A percentile compares a stretch with the other conserved stretches of the same genome.
Evolutionary conservation across 2,888 invertebrate species (phyloP).

Genomic region (Ennomos erosarius): DNA sequence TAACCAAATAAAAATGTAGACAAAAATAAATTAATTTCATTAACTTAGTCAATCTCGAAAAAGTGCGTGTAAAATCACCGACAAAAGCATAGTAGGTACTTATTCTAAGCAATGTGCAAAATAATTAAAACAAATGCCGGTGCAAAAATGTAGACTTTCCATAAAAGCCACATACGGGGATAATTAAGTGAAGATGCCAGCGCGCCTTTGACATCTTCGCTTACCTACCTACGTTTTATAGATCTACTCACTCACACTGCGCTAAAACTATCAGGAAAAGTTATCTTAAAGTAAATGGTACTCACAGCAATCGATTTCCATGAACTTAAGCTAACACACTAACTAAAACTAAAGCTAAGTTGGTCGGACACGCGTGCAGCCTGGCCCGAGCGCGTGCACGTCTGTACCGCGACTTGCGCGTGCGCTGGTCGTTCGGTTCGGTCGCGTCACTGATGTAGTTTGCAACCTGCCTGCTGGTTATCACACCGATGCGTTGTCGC

Average conservation of each 20-base stretch:
- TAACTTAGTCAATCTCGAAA: no score
- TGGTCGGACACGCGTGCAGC: slow-evolving; percentile 52
- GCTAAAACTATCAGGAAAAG: slow-evolving; percentile 52
- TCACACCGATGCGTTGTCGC: slow-evolving; percentile 56
- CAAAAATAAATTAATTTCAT: no score
- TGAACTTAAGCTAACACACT: slow-evolving; percentile 53
- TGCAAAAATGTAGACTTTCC: slow-evolving; percentile 28
- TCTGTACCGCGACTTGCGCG: slow-evolving; percentile 50
- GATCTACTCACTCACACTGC: slow-evolving; percentile 49
- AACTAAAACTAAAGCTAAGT: slow-evolving; percentile 43
- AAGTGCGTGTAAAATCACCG: no score
- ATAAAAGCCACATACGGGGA: slow-evolving; percentile 10
- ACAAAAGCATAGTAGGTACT: no score
- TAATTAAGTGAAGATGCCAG: slow-evolving; percentile 25
- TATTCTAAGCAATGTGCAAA: neutral
- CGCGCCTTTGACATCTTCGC: neutral
- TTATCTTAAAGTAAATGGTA: slow-evolving; percentile 30
- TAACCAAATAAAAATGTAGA: no score
- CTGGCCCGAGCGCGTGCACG: slow-evolving; percentile 61
- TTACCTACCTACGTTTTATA: neutral
- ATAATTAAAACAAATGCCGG: neutral
- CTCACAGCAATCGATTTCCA: slow-evolving; percentile 62
- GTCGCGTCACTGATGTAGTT: slow-evolving; percentile 49
- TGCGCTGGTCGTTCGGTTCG: slow-evolving; percentile 31
- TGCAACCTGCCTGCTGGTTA: slow-evolving; percentile 61